Conservation (phyloP, 2,888 invertebrate species). For the Aplocera efformata region DNA sequence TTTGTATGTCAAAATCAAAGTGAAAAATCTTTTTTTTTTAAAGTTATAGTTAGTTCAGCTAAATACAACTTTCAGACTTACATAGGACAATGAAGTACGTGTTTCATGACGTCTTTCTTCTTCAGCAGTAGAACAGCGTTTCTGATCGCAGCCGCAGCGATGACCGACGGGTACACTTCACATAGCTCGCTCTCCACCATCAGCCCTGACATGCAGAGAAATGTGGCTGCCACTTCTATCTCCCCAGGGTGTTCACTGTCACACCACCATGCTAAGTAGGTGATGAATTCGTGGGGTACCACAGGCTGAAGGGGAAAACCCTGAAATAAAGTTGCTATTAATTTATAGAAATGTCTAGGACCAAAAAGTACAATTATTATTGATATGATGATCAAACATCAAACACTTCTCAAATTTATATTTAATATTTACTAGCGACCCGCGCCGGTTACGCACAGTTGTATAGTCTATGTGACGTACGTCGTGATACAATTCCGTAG, state of each 20-base stretch:
- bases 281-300: constrained; percentile 57
- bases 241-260: constrained; percentile 41
- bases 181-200: constrained; percentile 49
- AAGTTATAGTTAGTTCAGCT: too few relatives aligned
- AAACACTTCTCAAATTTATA: too few relatives aligned
- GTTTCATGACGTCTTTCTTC: constrained; percentile 36
- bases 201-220: constrained; percentile 53
- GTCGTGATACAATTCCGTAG: too few relatives aligned
- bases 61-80: too few relatives aligned
- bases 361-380: too few relatives aligned
- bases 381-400: too few relatives aligned
- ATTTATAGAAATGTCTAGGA: too few relatives aligned
- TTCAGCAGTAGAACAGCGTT: constrained; percentile 49
- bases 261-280: constrained; percentile 58
- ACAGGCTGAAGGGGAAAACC: constrained; percentile 55
- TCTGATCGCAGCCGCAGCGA: constrained; percentile 53
- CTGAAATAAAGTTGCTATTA: constrained; percentile 43
- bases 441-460: too few relatives aligned
- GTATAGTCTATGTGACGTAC: too few relatives aligned
- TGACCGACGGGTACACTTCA: constrained; percentile 51
- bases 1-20: too few relatives aligned
- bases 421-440: too few relatives aligned
- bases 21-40: too few relatives aligned
- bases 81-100: constrained; percentile 42
- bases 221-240: constrained; percentile 57